Percentiles rank a stretch among this genome's conserved stretches.
phyloP scores from a whole-genome alignment of 1,140 invertebrate genomes.

The Sarcophaga bullata region DNA sequence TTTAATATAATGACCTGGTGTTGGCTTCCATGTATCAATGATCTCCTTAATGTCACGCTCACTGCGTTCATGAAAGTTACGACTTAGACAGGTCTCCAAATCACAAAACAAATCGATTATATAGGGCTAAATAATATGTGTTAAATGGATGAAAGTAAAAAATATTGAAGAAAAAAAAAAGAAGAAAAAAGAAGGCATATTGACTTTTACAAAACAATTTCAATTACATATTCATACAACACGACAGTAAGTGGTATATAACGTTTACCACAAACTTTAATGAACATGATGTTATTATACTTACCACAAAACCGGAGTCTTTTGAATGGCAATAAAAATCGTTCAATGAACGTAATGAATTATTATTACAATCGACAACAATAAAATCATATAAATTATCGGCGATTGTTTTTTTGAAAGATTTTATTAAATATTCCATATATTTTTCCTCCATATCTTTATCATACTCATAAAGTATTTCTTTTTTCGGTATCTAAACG shows the following conservation, averaged over 20 bases:
- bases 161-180: constrained; percentile 13
- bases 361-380: constrained; percentile 89
- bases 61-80: constrained; percentile 86
- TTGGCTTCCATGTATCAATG: constrained; percentile 79
- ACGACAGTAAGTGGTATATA: background rate
- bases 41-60: constrained; percentile 84
- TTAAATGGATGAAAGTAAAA: constrained; percentile 30
- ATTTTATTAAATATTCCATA: constrained; percentile 83
- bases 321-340: constrained; percentile 90
- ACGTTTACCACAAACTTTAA: background rate
- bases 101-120: constrained; percentile 83
- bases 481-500: constrained; percentile 72
- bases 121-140: constrained; percentile 52
- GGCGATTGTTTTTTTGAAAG: constrained; percentile 90
- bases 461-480: constrained; percentile 93
- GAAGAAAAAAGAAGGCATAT: background rate
- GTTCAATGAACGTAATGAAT: constrained; percentile 82
- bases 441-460: constrained; percentile 85
- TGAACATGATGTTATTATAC: constrained; percentile 46
- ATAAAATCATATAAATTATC: constrained; percentile 94
- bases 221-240: background rate
- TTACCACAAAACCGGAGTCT: constrained; percentile 89
- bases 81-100: constrained; percentile 77
- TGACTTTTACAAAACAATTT: background rate
- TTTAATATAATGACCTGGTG: constrained; percentile 74